Base-by-base conservation (phyloP, 2,888 invertebrate genomes). In the Timema podura region DNA sequence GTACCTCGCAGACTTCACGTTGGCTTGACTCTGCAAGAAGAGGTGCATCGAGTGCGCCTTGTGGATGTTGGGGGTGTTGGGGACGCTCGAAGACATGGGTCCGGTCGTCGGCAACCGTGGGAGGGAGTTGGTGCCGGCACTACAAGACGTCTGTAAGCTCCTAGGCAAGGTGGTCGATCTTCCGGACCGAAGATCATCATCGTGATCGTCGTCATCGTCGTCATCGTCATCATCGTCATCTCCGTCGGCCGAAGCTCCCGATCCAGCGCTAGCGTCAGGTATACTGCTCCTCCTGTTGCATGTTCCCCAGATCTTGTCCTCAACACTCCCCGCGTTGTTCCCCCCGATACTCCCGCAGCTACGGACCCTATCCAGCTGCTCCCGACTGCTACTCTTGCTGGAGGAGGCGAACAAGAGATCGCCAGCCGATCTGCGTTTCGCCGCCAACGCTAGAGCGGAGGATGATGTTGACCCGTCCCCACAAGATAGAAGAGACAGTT, bases 291-390 rank as follows among this genome's bases (percentile, higher is more conserved):
- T 79, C 45, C 87, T 78, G 79, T 81, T 74, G 46, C 87, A 78
- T 79, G 81, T 74, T 77, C 79, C 8, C 79, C 83, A 0, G 80
- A 81, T 67, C 80, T 76, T 69, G 80, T 79, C 65, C 80, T 77
- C 76, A 75, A 67, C 76, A 74, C 82, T 83, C 11, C 57, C 57
- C 57, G 16, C 30, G 30, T 30, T 30, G 30, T 30, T 30, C 49
- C 91, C 92, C 10, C 92, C 92, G 73, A 93, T 93, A 73, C 92
- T 92, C 11, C 93, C 93, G 79, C 93, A 93, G 79, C 92, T 92
- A 68, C 90, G 82, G 47, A 90, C 90, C 49, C 90, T 82, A 77
- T 91, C 90, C 72, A 91, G 79, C 74, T 90, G 89, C 78, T 90
- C 90, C 13, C 92, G 85, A 70, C 92, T 93, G 76, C 91, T 87